Base-by-base conservation (phyloP, 1,140 invertebrate species). In the Dinothrombium tinctorium region DNA sequence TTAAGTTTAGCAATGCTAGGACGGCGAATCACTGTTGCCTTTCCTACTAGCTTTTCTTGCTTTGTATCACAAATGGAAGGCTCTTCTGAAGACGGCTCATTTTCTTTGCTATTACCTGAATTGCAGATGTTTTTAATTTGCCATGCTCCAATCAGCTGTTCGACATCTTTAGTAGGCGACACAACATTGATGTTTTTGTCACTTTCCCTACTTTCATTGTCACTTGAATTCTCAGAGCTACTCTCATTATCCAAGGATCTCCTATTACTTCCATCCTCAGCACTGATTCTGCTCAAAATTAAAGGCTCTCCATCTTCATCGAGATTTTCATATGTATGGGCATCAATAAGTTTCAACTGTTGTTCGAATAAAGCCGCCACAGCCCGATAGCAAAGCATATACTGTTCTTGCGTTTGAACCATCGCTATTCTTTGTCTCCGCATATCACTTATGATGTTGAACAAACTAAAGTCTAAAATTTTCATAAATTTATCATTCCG, bases 371-470 rank as follows among this genome's bases (percentile, higher is more conserved):
- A 49, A 45, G 66, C 62, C 35, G 58, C 48, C 2, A 69, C 62
- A 28, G 65, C 67, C 50, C 58, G 42, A 52, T 67, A 62, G 22
- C 65, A 59, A 11, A 67, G 52, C 26, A 65, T 56, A 47, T 67
- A 67, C 45, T 67, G 65, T 43, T 67, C 65, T 43, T 54, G 36
- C 4, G 68, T 68, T 51, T 71, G 68, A 7, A 71, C 68, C 65
- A 70, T 69, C 3, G 68, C 67, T 33, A 68, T 65, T 43, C 70
- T 51, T 50, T 72, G 69, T 41, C 59, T 59, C 38, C 70, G 49
- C 65, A 73, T 67, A 7, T 61, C 56, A 37, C 58, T 54, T 7
- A 71, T 65, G 40, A 72, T 56, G 17, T 62, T 55, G 52, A 60
- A 65, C 25, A 72, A 45, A 47, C 60, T 65, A 46, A 72, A 69